phyloP scores from a whole-genome alignment of 1,140 invertebrate genomes.

The Saxidomus purpurata region DNA sequence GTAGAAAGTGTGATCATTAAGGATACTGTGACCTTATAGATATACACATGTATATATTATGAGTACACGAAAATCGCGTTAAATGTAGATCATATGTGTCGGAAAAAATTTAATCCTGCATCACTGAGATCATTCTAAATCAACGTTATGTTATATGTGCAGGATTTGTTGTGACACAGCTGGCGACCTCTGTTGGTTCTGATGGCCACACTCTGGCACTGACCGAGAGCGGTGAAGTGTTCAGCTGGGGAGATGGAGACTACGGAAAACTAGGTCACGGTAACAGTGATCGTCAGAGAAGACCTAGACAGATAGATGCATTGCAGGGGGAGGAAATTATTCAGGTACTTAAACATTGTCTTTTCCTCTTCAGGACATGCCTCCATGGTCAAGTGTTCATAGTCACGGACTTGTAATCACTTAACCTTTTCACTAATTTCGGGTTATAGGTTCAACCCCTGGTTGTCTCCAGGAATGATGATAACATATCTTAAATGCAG shows the following conservation, averaged over 20 bases:
- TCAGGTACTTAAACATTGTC: conserved; percentile 85
- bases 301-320: conserved; percentile 90
- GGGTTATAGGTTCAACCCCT: background rate
- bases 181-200: conserved; percentile 89
- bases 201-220: conserved; percentile 90
- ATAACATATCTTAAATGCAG: too few species aligned
- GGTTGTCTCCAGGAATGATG: too few species aligned
- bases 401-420: too few species aligned
- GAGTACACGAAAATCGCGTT: too few species aligned
- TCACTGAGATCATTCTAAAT: too few species aligned
- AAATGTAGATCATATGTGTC: too few species aligned
- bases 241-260: conserved; percentile 89
- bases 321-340: conserved; percentile 90
- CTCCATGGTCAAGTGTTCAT: background rate
- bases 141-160: too few species aligned
- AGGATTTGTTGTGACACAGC: conserved; percentile 90
- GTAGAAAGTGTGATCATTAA: too few species aligned
- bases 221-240: conserved; percentile 89
- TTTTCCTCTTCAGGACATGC: background rate
- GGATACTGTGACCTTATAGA: too few species aligned
- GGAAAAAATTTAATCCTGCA: too few species aligned
- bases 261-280: conserved; percentile 91
- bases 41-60: too few species aligned
- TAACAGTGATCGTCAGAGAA: conserved; percentile 89
- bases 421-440: background rate